A percentile compares a stretch with the other conserved stretches of the same genome.
Evolutionary conservation across 2,888 invertebrate species (phyloP).

Genomic region (Himalopsyche japonica): DNA sequence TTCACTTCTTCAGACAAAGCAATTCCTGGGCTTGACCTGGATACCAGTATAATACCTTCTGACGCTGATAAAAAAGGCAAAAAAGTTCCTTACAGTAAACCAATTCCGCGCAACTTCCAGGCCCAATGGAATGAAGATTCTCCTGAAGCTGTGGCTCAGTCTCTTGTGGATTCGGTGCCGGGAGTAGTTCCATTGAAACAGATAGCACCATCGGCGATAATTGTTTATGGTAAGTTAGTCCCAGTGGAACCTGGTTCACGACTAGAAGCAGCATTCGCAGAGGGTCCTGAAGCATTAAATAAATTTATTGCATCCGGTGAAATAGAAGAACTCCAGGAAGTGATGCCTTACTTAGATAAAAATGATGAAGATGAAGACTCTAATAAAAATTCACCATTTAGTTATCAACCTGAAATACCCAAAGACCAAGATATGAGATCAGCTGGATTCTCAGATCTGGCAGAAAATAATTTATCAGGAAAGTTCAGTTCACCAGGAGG

Average conservation of each 20-base stretch:
- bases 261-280: constrained; percentile 74
- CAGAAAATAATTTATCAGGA: background rate
- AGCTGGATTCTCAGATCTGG: constrained; percentile 37
- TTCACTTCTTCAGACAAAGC: constrained; percentile 64
- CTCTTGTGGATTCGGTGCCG: constrained; percentile 74
- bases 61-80: constrained; percentile 76
- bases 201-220: constrained; percentile 78
- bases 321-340: constrained; percentile 78
- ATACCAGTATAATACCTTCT: constrained; percentile 65
- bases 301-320: constrained; percentile 79
- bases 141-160: constrained; percentile 70
- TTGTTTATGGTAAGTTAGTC: constrained; percentile 81
- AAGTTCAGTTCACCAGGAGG: constrained; percentile 4
- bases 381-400: constrained; percentile 54
- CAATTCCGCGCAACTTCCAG: constrained; percentile 94
- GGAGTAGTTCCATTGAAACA: constrained; percentile 78
- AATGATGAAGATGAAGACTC: constrained; percentile 56
- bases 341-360: constrained; percentile 71
- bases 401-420: constrained; percentile 46
- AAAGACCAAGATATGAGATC: constrained; percentile 41
- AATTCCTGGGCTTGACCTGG: constrained; percentile 88
- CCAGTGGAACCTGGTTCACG: constrained; percentile 77
- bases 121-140: constrained; percentile 85
- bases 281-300: constrained; percentile 76
- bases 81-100: constrained; percentile 92